Percentiles rank a stretch among this genome's conserved stretches.
Conservation (phyloP, 2,113 vertebrate genomes). For the Cynopterus brachyotis region DNA sequence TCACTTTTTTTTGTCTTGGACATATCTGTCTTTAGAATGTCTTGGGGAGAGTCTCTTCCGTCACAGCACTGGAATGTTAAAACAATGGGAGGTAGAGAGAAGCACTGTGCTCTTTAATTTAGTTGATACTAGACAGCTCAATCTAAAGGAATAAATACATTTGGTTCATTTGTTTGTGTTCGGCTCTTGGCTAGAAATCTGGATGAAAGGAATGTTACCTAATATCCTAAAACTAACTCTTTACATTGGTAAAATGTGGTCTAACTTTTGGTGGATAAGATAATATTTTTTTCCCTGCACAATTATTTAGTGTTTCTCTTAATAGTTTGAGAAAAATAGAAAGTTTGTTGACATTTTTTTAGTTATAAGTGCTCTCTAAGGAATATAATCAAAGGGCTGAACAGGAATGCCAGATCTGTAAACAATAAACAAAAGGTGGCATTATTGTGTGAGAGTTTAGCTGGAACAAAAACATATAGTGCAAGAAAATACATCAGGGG, state of each 20-base stretch:
- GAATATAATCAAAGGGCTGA: constrained; percentile 23
- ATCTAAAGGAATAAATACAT: not conserved
- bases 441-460: constrained; percentile 6
- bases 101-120: not conserved
- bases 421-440: constrained; percentile 8
- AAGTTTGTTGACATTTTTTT: constrained; percentile 65
- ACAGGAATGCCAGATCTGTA: constrained; percentile 35
- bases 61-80: not conserved
- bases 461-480: not conserved
- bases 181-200: not conserved
- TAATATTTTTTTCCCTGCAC: not conserved
- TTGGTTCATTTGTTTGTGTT: not conserved
- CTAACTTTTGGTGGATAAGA: constrained; percentile 38
- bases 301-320: constrained; percentile 67
- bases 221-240: not conserved
- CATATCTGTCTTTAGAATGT: not conserved
- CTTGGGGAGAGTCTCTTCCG: not conserved
- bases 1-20: not conserved
- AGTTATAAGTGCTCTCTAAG: not conserved
- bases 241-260: not conserved
- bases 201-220: constrained; percentile 7
- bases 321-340: constrained; percentile 67
- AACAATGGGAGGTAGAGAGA: not conserved
- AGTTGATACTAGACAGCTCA: not conserved
- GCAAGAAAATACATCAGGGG: not conserved